Evolutionary conservation across 2,888 invertebrate genomes (phyloP), one percentile per base, ranked within the genome.

Genomic region (Drosophila pegasa): DNA sequence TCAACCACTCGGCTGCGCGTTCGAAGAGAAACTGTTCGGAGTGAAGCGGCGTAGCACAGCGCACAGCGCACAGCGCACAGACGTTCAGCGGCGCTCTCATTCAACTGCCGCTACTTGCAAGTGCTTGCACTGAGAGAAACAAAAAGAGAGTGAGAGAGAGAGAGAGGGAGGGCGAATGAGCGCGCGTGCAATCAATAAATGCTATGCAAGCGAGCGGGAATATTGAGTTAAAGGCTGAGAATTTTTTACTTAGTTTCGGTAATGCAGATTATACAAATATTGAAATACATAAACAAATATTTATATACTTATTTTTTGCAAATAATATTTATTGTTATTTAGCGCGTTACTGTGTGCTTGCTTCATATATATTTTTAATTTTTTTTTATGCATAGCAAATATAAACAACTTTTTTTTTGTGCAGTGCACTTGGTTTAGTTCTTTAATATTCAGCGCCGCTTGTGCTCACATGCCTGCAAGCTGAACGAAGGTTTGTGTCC

Each of bases 1-100:
- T 18, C 63, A 75, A 75, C 75, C 78, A 33, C 33, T 78, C 69
- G 69, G 62, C 59, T 54, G 69, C 62, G 75, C 78, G 75, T 62
- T 75, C 78, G 52, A 74, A 74, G 62, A 70, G 56, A 61, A 73
- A 87, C 84, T 87, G 74, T 73, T 74, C 60, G 45, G 40, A 50
- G 40, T 35, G 50, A 40, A 43, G 33, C 50, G 51, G 40, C 38
- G 29, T 35, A 41, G 20, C 52, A 57, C 37, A 48, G 57, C 67
- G 73, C 56, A 52, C 38, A 60, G 51, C 18, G n/a, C n/a, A n/a
- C 10, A 22, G 2, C 40, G 33, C 43, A 31, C n/a, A 35, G 3
- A 3, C 40, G 33, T 40, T 27, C n/a, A 35, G 3, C 43, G 33
- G 50, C 41, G 47, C 69, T 35, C 31, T 20, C 31, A 22, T 14